These are phyloP conservation scores for Sisyra terminalis DNA, from an alignment of 2,888 invertebrate genomes.

Conservation along the genomic window DNA sequence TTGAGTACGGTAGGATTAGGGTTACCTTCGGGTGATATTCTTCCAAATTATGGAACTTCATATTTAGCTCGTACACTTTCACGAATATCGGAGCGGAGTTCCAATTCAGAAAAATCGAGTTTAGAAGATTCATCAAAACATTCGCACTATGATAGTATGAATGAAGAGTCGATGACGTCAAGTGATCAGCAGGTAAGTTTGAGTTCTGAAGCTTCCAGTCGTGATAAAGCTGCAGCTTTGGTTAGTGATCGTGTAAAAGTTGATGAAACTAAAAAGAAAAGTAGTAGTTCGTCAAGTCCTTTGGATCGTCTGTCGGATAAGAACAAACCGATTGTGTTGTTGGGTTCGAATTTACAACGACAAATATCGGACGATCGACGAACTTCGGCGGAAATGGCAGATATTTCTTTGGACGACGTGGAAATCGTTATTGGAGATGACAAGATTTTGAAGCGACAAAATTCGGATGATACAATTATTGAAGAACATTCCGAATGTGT, in stretches of 20 bases:
- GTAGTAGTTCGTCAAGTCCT: slow-evolving; percentile 10
- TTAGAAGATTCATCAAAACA: slow-evolving; percentile 75
- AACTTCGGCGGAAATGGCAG: slow-evolving; percentile 73
- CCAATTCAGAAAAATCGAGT: slow-evolving; percentile 76
- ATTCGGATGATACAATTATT: slow-evolving; percentile 28
- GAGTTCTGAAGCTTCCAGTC: slow-evolving; percentile 69
- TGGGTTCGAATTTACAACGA: slow-evolving; percentile 22
- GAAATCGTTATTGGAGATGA: slow-evolving; percentile 28
- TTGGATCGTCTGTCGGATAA: slow-evolving; percentile 12
- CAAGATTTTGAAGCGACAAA: slow-evolving; percentile 24
- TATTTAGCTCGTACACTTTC: slow-evolving; percentile 57
- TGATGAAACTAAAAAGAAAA: not conserved
- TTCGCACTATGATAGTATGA: slow-evolving; percentile 66
- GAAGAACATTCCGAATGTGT: slow-evolving; percentile 24
- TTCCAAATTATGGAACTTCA: slow-evolving; percentile 1
- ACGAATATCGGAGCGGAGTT: slow-evolving; percentile 74
- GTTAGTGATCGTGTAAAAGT: slow-evolving; percentile 10
- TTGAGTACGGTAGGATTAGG: not conserved
- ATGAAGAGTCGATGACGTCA: slow-evolving; percentile 68
- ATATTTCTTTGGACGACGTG: slow-evolving; percentile 56
- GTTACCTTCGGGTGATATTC: slow-evolving; percentile 24
- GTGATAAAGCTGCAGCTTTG: slow-evolving; percentile 45
- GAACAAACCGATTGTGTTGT: slow-evolving; percentile 12
- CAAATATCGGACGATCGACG: slow-evolving; percentile 66
- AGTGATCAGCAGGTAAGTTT: slow-evolving; percentile 75